Base-by-base conservation (phyloP, 2,888 invertebrate species). In the Andrena fulva region DNA sequence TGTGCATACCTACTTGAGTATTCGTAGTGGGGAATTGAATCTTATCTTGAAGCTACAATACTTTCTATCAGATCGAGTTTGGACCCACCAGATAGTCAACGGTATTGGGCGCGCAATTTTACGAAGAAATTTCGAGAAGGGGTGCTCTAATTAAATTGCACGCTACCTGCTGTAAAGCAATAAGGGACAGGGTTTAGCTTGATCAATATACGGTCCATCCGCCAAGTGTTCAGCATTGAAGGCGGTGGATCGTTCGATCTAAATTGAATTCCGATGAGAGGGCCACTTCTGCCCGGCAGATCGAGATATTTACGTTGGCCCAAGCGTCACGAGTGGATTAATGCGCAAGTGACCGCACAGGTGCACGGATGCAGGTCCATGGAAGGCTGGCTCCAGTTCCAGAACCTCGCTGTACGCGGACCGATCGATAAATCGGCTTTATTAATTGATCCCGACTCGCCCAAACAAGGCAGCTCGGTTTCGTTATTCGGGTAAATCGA, bases 281-380 rank as follows among this genome's bases (percentile, higher is more conserved):
- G 16, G 29, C 6, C 56, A 60, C 29, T 63, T 64, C 42, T 27
- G 48, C 64, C 66, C 52, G 42, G 20, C 54, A 20, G 63, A 72
- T 52, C 50, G 29, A 76, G 81, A 76, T 82, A 76, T 80, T 81
- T 77, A 72, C 63, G 85, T 72, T 77, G 86, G 69, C 68, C 52
- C 64, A 54, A 80, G 67, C 64, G 42, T 67, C 73, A 74, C 75
- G 63, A 79, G 77, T 81, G 77, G 77, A 86, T 85, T 83, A 88
- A 77, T 77, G 72, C 80, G 80, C 72, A 71, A 76, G 72, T 60
- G 74, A 50, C 78, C 74, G 62, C 73, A 60, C 52, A 62, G 78
- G 29, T 79, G 77, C 71, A 24, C 56, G 10, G 56, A 42, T 42
- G 16, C 42, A 42, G 42, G 71, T 20, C 77, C 71, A 64, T 59